Conservation (phyloP, 2,113 vertebrate species). For the Nyctibius bracteatus region DNA sequence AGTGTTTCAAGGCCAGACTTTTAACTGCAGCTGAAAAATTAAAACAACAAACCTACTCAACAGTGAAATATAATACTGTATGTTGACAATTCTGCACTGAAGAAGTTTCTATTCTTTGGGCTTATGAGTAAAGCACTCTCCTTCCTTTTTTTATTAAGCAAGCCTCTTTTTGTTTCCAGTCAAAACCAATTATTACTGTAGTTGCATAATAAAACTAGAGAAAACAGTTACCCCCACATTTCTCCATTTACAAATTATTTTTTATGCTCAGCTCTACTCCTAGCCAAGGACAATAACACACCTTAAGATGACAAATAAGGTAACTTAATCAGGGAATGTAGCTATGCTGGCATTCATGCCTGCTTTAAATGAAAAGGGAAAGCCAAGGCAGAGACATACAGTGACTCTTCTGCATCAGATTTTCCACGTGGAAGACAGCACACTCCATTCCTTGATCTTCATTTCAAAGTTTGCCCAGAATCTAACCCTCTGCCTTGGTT, state of each 20-base stretch:
- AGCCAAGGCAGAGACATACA: not conserved
- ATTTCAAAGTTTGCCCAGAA: not conserved
- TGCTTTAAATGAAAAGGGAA: not conserved
- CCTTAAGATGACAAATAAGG: not conserved
- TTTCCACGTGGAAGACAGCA: not conserved
- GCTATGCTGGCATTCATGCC: not conserved
- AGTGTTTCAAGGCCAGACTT: not conserved
- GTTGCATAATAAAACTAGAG: not conserved
- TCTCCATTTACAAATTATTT: not conserved
- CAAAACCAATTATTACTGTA: not conserved
- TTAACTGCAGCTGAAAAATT: not conserved
- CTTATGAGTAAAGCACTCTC: not conserved
- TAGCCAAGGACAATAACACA: not conserved
- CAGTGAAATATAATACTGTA: not conserved
- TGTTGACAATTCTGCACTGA: not conserved
- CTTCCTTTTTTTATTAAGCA: not conserved
- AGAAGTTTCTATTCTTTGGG: not conserved
- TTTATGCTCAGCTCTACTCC: not conserved
- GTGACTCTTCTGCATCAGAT: rapidly evolving
- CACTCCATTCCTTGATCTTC: not conserved
- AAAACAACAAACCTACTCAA: not conserved
- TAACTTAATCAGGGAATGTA: not conserved
- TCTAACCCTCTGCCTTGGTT: not conserved
- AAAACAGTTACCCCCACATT: not conserved
- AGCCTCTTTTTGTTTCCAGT: not conserved